Percentiles rank a stretch among this genome's conserved stretches.
phyloP scores from a whole-genome alignment of 2,888 invertebrate genomes.

The Sisyra terminalis region DNA sequence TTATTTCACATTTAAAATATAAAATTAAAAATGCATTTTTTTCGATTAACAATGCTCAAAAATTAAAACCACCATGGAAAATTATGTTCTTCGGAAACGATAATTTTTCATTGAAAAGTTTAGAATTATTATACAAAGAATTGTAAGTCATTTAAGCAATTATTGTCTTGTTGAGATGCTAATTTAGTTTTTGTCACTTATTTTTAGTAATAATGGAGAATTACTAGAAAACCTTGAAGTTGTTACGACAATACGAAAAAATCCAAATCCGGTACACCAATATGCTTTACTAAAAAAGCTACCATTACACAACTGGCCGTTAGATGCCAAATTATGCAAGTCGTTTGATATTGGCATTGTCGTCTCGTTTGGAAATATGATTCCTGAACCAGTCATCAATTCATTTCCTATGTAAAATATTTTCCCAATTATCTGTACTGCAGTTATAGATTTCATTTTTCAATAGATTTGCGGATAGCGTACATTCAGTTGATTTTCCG shows the following conservation, averaged over 20 bases:
- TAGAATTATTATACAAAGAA: conserved; percentile 46
- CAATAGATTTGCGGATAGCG: no score
- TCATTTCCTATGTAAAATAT: conserved; percentile 62
- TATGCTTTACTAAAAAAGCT: conserved; percentile 49
- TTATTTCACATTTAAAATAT: conserved; percentile 1
- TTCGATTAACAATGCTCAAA: neutral
- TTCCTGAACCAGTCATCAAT: conserved; percentile 56
- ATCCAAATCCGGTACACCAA: conserved; percentile 43
- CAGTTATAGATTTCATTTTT: no score
- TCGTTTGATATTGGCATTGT: conserved; percentile 76
- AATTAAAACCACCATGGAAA: conserved; percentile 31
- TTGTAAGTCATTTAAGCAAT: conserved; percentile 35
- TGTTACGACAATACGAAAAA: conserved; percentile 47
- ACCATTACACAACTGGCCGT: conserved; percentile 48
- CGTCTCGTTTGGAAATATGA: conserved; percentile 86
- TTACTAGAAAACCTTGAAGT: conserved; percentile 43
- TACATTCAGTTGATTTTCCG: no score
- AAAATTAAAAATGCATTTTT: neutral
- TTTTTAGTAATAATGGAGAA: conserved; percentile 33
- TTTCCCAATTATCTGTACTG: no score
- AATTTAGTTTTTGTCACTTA: neutral
- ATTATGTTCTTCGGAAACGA: conserved; percentile 81
- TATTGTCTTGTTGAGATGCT: conserved; percentile 7
- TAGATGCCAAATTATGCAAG: conserved; percentile 21
- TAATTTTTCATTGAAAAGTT: conserved; percentile 58